phyloP scores from a whole-genome alignment of 2,113 vertebrate genomes.

The Phalacrocorax brasilianus region DNA sequence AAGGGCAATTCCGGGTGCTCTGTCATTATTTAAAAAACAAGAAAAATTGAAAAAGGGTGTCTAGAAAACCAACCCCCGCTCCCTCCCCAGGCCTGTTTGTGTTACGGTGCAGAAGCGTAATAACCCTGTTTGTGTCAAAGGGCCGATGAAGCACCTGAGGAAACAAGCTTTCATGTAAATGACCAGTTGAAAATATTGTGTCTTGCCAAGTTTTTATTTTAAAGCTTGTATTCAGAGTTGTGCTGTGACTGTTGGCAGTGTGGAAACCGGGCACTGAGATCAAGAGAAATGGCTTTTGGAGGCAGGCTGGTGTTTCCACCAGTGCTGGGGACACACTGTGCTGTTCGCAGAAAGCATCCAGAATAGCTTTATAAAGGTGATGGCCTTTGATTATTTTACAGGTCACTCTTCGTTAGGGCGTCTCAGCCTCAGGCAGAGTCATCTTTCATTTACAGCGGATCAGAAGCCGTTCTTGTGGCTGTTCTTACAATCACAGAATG shows the following conservation, averaged over 20 bases:
- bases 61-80: neutral
- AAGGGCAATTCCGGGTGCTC: neutral
- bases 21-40: neutral
- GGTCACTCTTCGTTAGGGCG: neutral
- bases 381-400: neutral
- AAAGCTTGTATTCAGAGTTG: neutral
- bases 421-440: neutral
- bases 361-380: neutral
- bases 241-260: neutral
- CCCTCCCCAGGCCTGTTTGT: neutral
- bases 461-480: neutral
- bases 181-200: neutral
- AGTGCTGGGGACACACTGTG: neutral
- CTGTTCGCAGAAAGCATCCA: neutral
- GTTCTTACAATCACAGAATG: neutral
- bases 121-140: neutral
- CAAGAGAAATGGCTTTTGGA: neutral
- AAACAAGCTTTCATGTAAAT: neutral
- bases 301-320: neutral
- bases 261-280: fast-evolving
- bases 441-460: neutral
- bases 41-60: neutral
- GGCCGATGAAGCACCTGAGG: neutral
- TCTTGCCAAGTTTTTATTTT: neutral
- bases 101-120: neutral